These are phyloP conservation scores for Brachionus calyciflorus DNA, from an alignment of 1,140 invertebrate species.

Conservation along the genomic window DNA sequence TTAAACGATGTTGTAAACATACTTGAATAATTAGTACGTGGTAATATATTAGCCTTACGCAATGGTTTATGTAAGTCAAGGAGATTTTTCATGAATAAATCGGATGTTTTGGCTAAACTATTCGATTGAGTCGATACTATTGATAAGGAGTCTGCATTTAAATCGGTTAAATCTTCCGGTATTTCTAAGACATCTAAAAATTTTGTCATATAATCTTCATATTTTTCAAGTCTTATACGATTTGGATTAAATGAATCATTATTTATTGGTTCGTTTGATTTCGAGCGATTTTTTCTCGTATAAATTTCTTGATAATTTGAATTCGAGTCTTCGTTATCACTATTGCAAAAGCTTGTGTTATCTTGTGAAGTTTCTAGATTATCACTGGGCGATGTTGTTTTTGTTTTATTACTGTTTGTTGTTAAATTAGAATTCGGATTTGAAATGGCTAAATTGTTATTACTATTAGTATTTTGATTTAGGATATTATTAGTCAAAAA, in stretches of 20 bases:
- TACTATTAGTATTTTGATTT: too few species aligned
- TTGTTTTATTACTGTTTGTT: too few species aligned
- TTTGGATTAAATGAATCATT: background rate
- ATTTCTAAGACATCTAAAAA: slow-evolving; percentile 12
- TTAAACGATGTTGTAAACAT: slow-evolving; percentile 26
- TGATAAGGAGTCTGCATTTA: background rate
- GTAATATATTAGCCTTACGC: background rate
- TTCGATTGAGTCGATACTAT: background rate
- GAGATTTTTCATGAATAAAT: slow-evolving; percentile 21
- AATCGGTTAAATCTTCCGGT: background rate
- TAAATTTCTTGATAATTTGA: slow-evolving; percentile 25
- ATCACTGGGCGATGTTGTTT: background rate
- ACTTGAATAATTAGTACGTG: background rate
- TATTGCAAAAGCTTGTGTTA: background rate
- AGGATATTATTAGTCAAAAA: slow-evolving; percentile 13
- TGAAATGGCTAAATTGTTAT: too few species aligned
- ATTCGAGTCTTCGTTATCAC: background rate
- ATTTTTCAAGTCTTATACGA: background rate
- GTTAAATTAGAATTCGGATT: background rate
- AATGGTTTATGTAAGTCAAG: slow-evolving; percentile 22
- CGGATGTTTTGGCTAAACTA: background rate
- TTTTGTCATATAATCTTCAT: slow-evolving; percentile 39
- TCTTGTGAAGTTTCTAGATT: background rate
- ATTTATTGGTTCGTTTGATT: background rate
- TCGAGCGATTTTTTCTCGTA: too few species aligned